Evolutionary conservation across 2,888 invertebrate species (phyloP), one percentile per base, ranked within the genome.

Genomic region (Pterostichus niger): DNA sequence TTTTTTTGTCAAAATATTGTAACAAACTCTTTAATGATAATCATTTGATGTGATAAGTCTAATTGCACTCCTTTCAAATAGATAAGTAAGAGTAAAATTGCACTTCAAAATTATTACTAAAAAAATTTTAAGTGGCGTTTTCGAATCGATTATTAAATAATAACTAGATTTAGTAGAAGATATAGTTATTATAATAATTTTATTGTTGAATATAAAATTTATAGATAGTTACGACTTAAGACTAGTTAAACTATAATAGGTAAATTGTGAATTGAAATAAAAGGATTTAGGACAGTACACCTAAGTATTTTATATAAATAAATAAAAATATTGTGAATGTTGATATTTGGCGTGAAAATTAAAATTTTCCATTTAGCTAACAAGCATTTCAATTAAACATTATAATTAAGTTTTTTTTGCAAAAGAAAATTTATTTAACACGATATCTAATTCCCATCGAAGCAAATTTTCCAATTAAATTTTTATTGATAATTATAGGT

Each of bases 401-500:
- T 24, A 24, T 24, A 24, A 24, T 24, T 24, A 24, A n/a, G n/a
- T n/a, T 24, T 24, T 24, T 24, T 24, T 24, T 24, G 24, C 24
- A 24, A 24, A 24, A 24, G 24, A 24, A 24, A 24, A 24, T 24
- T 2, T 24, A 3, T 24, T 24, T 24, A 24, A 24, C 24, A 3
- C 24, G 3, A 24, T 24, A 24, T 24, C 24, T 24, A 24, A 24
- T 24, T 24, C 3, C 3, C 24, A 24, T 24, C 24, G 24, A 24
- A 54, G 9, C 40, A 24, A 59, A 10, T 64, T 64, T 64, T 6
- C 44, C 44, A 71, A 46, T 46, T 44, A 71, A 46, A 17, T 5
- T 40, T 71, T 71, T 71, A 71, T 71, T 71, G 46, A 44, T 71
- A 64, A 64, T 64, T 35, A 64, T 35, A 40, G 71, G 40, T 71